Evolutionary conservation across 2,888 invertebrate genomes (phyloP), one percentile per base, ranked within the genome.

Genomic region (Oithona nana): DNA sequence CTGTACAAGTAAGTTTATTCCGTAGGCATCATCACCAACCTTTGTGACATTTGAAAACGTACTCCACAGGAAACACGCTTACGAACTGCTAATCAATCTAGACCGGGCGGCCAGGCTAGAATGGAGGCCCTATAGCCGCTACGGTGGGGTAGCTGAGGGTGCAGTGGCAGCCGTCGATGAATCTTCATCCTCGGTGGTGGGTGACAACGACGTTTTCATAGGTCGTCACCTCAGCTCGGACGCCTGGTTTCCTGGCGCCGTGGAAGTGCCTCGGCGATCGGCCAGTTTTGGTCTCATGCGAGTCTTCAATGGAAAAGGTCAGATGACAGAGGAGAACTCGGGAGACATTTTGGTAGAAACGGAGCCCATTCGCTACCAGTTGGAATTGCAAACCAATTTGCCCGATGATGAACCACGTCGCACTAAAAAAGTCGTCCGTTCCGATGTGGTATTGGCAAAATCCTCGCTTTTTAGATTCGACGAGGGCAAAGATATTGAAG

Each of bases 401-500:
- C 49, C 48, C 6, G 20, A 24, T 8, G 54, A 26, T 16, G 13
- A 20, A 16, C 24, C 24, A 26, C 54, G 16, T 26, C 48, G 29
- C 26, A 22, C 59, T 6, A 26, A 28, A 29, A 59, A 59, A 29
- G 20, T 49, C 6, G 24, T 22, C 49, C 49, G 59, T 6, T 26
- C 22, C 24, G 59, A 59, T 26, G 50, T 59, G 49, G 50, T 49
- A 24, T 29, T 59, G n/a, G 59, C 49, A 8, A 28, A 59, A 50
- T 59, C 59, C 8, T 50, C 49, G n/a, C 50, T 59, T 26, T 59
- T 59, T 29, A 20, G 59, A 48, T 59, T 59, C 28, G 59, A 59
- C 20, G 59, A 59, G 29, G 59, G 50, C 39, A 59, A 28, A 20
- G 59, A 59, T 24, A 29, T 24, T 13, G 59, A 50, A 50, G 59